phyloP scores from a whole-genome alignment of 2,797 vertebrate genomes.

The Okamejei kenojei region DNA sequence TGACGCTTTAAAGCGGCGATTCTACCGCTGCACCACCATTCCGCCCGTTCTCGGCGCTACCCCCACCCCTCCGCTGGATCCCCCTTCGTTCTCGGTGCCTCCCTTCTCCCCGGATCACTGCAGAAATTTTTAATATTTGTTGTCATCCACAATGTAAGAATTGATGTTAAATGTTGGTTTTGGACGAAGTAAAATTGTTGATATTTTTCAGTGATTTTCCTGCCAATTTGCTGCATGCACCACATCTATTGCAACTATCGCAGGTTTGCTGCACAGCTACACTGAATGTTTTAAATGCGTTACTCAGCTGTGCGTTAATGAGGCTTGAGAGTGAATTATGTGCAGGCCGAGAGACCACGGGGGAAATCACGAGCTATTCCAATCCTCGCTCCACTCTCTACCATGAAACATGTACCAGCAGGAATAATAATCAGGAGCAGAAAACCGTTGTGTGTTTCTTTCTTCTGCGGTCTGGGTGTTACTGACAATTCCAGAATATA shows the following conservation, averaged over 20 bases:
- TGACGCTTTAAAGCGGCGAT: no score
- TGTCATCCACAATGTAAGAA: neutral
- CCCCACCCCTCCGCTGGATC: no score
- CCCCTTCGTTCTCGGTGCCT: no score
- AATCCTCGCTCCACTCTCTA: neutral
- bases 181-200: neutral
- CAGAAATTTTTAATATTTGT: neutral
- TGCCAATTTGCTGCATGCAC: neutral
- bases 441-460: neutral
- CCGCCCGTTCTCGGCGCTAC: no score
- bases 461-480: no score
- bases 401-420: neutral
- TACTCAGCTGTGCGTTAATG: neutral
- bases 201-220: neutral
- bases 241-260: no score
- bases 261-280: neutral
- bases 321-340: neutral
- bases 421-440: neutral
- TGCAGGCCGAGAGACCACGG: neutral
- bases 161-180: neutral
- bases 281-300: neutral
- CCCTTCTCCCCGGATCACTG: neutral
- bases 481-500: no score
- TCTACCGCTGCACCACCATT: no score
- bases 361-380: neutral